phyloP scores from a whole-genome alignment of 1,140 invertebrate species.

The Phenacoccus solenopsis region DNA sequence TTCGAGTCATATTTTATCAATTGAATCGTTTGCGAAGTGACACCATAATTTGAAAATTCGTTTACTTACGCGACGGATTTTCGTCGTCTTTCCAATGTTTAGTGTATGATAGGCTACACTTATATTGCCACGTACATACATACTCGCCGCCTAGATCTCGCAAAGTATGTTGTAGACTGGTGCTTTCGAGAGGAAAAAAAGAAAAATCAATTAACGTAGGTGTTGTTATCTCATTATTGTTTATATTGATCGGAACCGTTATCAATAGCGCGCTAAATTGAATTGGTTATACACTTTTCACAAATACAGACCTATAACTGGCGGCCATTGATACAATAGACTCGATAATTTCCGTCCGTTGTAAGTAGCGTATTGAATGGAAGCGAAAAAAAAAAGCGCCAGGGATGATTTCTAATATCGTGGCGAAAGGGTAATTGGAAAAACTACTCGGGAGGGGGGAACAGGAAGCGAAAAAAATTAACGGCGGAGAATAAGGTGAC shows the following conservation, averaged over 20 bases:
- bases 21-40: too few relatives aligned
- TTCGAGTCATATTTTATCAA: too few relatives aligned
- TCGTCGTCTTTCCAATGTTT: too few relatives aligned
- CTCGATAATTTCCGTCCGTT: background rate
- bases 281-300: background rate
- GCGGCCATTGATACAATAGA: background rate
- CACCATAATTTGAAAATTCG: too few relatives aligned
- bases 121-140: too few relatives aligned
- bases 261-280: background rate
- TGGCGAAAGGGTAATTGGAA: conserved; percentile 7
- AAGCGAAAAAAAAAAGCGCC: background rate
- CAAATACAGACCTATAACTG: background rate
- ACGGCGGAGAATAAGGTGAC: background rate
- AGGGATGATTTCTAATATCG: background rate
- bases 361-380: background rate
- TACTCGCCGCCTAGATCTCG: too few relatives aligned
- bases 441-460: background rate
- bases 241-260: background rate
- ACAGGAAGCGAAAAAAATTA: conserved; percentile 11
- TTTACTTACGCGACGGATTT: too few relatives aligned
- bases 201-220: conserved; percentile 1
- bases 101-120: too few relatives aligned
- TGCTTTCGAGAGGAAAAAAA: too few relatives aligned
- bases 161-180: too few relatives aligned
- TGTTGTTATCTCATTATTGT: background rate